These are phyloP conservation scores for Drosophila neutralis DNA, from an alignment of 2,888 invertebrate species.

Conservation along the genomic window DNA sequence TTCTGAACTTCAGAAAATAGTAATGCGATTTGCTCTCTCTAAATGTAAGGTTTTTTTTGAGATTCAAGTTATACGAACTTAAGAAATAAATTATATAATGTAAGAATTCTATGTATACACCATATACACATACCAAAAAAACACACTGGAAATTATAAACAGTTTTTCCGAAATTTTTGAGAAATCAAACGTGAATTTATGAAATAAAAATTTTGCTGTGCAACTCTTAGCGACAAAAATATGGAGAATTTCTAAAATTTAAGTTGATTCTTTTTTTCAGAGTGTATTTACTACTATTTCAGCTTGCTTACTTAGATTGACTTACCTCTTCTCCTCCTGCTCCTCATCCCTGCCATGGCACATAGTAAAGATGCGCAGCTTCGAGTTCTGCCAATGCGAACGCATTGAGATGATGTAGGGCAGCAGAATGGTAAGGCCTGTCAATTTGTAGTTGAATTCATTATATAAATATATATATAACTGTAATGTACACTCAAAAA, in stretches of 20 bases:
- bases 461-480: background rate
- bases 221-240: background rate
- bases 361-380: conserved; percentile 92
- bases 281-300: background rate
- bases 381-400: conserved; percentile 91
- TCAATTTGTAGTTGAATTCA: background rate
- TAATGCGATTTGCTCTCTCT: background rate
- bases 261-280: too few species aligned
- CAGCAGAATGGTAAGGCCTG: conserved; percentile 90
- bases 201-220: background rate
- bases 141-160: background rate
- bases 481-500: background rate
- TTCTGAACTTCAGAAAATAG: background rate
- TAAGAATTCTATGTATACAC: background rate
- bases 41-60: background rate
- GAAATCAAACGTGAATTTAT: background rate
- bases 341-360: conserved; percentile 92
- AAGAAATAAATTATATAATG: background rate
- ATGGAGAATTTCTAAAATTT: background rate
- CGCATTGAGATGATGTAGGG: conserved; percentile 94
- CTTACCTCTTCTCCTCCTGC: conserved; percentile 93
- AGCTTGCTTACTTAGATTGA: background rate
- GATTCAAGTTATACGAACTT: background rate
- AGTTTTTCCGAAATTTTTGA: background rate
- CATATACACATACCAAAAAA: background rate